Percentiles rank a stretch among this genome's conserved stretches.
Conservation (phyloP, 1,140 invertebrate species). For the Macrobrachium rosenbergii region DNA sequence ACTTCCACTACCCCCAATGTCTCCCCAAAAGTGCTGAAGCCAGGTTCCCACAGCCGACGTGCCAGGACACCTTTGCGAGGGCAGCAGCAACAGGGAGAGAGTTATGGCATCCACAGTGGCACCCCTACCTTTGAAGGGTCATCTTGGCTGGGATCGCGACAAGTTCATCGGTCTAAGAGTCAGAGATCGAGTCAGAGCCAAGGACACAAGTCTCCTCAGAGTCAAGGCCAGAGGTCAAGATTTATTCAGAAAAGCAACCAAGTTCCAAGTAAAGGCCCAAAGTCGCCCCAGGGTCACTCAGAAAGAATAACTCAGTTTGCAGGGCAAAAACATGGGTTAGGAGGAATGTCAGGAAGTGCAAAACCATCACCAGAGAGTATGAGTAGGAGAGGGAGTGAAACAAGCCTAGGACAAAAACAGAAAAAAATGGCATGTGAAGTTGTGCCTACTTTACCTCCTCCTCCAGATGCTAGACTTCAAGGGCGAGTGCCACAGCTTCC, state of each 20-base stretch:
- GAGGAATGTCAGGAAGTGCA: neutral
- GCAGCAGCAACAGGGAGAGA: slow-evolving; percentile 35
- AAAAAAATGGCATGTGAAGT: slow-evolving; percentile 56
- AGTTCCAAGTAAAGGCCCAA: slow-evolving; percentile 40
- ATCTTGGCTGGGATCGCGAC: neutral
- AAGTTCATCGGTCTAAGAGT: too few relatives aligned
- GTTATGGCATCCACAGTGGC: neutral
- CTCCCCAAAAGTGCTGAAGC: too few relatives aligned
- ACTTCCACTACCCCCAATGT: too few relatives aligned
- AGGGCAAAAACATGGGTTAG: neutral
- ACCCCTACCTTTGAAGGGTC: neutral
- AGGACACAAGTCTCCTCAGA: too few relatives aligned
- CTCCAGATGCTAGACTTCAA: slow-evolving; percentile 32
- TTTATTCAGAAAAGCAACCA: neutral
- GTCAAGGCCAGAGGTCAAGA: slow-evolving; percentile 6
- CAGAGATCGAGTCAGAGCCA: too few relatives aligned
- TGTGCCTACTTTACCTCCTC: slow-evolving; percentile 46
- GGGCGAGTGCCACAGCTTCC: slow-evolving; percentile 35
- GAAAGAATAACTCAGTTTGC: slow-evolving; percentile 17
- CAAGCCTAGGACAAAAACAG: slow-evolving; percentile 50
- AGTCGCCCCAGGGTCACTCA: slow-evolving; percentile 28
- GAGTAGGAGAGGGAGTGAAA: slow-evolving; percentile 47
- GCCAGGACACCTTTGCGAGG: slow-evolving; percentile 45
- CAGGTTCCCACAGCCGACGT: neutral
- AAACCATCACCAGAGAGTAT: neutral